Evolutionary conservation across 2,113 vertebrate genomes (phyloP).

Genomic region (Abramis brama): DNA sequence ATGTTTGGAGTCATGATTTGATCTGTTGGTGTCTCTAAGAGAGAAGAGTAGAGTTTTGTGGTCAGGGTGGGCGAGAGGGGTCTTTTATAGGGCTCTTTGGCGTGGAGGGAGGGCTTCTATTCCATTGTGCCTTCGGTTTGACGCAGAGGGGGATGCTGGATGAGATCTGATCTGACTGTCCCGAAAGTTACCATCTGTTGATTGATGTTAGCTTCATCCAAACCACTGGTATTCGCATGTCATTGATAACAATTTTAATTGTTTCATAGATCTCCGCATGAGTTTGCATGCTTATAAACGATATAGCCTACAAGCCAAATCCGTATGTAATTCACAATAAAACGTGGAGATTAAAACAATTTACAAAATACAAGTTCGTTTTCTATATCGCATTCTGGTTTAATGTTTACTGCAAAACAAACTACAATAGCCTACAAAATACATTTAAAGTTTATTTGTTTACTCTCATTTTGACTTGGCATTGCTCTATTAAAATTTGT

Average conservation of each 20-base stretch:
- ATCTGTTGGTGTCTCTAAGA: slow-evolving; percentile 48
- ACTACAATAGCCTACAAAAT: neutral
- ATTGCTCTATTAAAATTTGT: neutral
- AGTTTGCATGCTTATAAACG: neutral
- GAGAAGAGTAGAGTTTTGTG: slow-evolving; percentile 57
- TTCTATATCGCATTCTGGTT: too few relatives aligned
- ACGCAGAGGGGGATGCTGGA: slow-evolving; percentile 52
- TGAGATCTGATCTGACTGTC: slow-evolving; percentile 50
- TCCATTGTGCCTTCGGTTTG: slow-evolving; percentile 53
- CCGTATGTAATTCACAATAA: neutral
- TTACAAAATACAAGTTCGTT: neutral
- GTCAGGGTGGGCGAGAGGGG: neutral
- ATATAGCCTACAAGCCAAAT: neutral
- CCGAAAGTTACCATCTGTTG: slow-evolving; percentile 70
- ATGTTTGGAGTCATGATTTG: slow-evolving; percentile 69
- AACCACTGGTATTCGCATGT: slow-evolving; percentile 67
- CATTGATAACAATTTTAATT: neutral
- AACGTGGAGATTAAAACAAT: neutral
- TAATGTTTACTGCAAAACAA: neutral
- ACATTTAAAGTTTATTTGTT: neutral
- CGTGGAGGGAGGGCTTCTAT: slow-evolving; percentile 61
- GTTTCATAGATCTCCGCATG: neutral
- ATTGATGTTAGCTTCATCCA: slow-evolving; percentile 23
- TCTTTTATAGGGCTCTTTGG: slow-evolving; percentile 71
- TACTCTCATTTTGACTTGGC: neutral